A percentile compares a stretch with the other conserved stretches of the same genome.
phyloP scores from a whole-genome alignment of 2,888 invertebrate species.

The Caenorhabditis macrosperma region DNA sequence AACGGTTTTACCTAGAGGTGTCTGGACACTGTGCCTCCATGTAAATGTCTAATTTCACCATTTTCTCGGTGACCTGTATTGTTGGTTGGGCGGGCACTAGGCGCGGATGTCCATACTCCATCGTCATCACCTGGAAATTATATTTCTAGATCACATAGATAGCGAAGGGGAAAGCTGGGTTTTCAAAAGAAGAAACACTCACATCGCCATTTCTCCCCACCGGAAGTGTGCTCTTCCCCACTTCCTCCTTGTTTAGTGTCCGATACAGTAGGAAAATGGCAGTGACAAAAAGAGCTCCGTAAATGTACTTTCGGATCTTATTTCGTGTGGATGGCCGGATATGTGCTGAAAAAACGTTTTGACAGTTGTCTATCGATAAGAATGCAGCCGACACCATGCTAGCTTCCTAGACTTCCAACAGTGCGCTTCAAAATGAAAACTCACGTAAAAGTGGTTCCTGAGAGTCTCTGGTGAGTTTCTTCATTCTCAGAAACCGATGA shows the following conservation, averaged over 20 bases:
- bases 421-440: conserved; percentile 15
- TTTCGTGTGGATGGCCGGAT: conserved; percentile 59
- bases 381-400: no score
- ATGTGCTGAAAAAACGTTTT: conserved; percentile 58
- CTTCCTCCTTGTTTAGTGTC: conserved; percentile 22
- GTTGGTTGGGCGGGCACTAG: background rate
- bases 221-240: background rate
- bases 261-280: conserved; percentile 48
- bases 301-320: conserved; percentile 72
- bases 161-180: no score
- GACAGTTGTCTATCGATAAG: no score
- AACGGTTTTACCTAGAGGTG: conserved; percentile 67
- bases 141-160: no score
- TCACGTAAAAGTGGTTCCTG: conserved; percentile 43
- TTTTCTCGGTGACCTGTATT: conserved; percentile 53
- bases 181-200: no score
- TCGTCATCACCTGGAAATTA: conserved; percentile 58
- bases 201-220: conserved; percentile 47
- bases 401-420: background rate
- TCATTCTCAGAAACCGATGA: conserved; percentile 32
- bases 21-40: conserved; percentile 80
- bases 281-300: conserved; percentile 54
- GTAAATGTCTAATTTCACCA: conserved; percentile 75
- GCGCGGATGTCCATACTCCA: conserved; percentile 29
- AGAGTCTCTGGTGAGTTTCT: conserved; percentile 33